Percentiles rank a stretch among this genome's conserved stretches.
Conservation (phyloP, 2,113 vertebrate species). For the Polyodon spathula region DNA sequence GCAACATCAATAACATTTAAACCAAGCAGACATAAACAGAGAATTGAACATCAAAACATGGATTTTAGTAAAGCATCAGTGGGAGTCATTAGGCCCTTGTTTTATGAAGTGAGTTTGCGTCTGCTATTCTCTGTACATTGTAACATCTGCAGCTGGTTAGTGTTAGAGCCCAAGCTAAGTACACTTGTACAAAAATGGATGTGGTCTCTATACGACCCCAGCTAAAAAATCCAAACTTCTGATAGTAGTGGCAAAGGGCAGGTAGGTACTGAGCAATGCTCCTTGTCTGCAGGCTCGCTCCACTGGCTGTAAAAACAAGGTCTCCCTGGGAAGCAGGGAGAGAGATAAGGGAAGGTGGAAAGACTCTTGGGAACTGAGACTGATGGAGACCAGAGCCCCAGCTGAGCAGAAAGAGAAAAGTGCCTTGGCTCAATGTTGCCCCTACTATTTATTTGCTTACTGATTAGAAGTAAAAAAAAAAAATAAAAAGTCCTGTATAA, state of each 20-base stretch:
- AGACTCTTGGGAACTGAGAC: conserved; percentile 63
- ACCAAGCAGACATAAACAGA: neutral
- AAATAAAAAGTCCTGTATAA: conserved; percentile 23
- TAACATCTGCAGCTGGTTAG: conserved; percentile 66
- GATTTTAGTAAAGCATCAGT: neutral
- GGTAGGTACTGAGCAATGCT: conserved; percentile 38
- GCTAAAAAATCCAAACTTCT: conserved; percentile 29
- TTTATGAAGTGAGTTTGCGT: conserved; percentile 58
- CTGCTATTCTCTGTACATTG: conserved; percentile 48
- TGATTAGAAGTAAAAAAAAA: conserved; percentile 31
- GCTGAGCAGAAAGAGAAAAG: conserved; percentile 31
- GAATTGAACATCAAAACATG: neutral
- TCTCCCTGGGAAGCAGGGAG: conserved; percentile 52
- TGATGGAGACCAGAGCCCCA: conserved; percentile 61
- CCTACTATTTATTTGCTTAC: conserved; percentile 35
- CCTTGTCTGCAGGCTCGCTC: conserved; percentile 38
- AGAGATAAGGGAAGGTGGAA: conserved; percentile 61
- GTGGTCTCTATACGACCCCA: conserved; percentile 33
- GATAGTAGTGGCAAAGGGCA: conserved; percentile 37
- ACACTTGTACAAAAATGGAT: conserved; percentile 40
- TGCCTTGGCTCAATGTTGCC: conserved; percentile 26
- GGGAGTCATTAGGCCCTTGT: conserved; percentile 15
- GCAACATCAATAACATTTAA: neutral
- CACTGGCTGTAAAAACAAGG: conserved; percentile 43
- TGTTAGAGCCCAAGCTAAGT: conserved; percentile 66